A percentile compares a stretch with the other conserved stretches of the same genome.
Conservation (phyloP, 1,140 invertebrate genomes). For the Brachionus rotundiformis region DNA sequence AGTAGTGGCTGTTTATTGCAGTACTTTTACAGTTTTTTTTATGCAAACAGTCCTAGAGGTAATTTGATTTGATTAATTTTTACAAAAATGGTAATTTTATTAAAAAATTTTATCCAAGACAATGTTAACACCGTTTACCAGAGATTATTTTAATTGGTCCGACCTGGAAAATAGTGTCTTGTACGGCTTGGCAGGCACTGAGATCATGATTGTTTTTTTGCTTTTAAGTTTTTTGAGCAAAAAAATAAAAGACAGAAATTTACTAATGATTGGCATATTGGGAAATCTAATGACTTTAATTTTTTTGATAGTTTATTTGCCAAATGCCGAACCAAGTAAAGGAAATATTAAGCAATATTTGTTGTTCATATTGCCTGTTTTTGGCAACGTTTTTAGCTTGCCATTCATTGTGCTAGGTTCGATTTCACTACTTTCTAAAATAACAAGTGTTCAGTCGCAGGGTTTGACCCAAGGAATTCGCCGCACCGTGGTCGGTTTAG, state of each 20-base stretch:
- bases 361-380: constrained; percentile 40
- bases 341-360: not conserved
- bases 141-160: constrained; percentile 40
- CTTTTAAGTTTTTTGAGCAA: constrained; percentile 21
- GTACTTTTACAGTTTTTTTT: constrained; percentile 55
- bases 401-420: constrained; percentile 37
- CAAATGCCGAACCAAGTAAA: not conserved
- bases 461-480: constrained; percentile 45
- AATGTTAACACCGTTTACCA: constrained; percentile 44
- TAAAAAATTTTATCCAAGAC: constrained; percentile 53
- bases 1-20: constrained; percentile 53
- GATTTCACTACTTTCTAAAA: constrained; percentile 35
- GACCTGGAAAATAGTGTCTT: constrained; percentile 40
- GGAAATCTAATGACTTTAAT: constrained; percentile 30
- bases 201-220: constrained; percentile 36
- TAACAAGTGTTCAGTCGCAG: constrained; percentile 28
- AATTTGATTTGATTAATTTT: not conserved
- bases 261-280: constrained; percentile 42
- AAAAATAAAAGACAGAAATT: constrained; percentile 33
- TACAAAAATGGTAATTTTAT: not conserved
- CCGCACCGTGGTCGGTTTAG: constrained; percentile 17
- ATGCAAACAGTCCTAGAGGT: constrained; percentile 54
- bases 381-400: constrained; percentile 41
- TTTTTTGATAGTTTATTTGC: constrained; percentile 50
- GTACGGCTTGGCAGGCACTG: constrained; percentile 15